Conservation (phyloP, 2,888 invertebrate species). For the Thymelicus acteon region DNA sequence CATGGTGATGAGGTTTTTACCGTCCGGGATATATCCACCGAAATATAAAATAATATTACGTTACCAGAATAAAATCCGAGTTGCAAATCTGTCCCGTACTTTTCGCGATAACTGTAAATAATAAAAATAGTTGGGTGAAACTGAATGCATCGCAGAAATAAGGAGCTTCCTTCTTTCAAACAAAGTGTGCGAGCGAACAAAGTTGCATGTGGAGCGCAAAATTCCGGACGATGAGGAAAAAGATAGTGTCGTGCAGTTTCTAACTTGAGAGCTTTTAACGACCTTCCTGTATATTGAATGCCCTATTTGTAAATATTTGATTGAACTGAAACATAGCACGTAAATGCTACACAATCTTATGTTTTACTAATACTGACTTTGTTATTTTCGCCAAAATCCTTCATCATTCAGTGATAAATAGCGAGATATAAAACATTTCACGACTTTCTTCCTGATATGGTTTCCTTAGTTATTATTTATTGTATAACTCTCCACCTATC, state of each 20-base stretch:
- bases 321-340: not conserved
- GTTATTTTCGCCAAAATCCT: no score
- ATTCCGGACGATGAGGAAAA: constrained; percentile 32
- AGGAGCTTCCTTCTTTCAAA: constrained; percentile 34
- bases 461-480: no score
- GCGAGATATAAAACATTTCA: no score
- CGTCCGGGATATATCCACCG: no score
- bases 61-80: not conserved
- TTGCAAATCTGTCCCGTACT: not conserved
- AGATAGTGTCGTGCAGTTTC: constrained; percentile 34
- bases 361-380: no score
- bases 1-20: no score
- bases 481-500: no score
- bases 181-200: constrained; percentile 34
- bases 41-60: not conserved
- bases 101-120: constrained; percentile 21
- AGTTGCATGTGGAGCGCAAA: constrained; percentile 34
- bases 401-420: no score
- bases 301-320: constrained; percentile 2
- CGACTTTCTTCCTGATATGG: no score
- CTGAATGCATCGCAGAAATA: constrained; percentile 36
- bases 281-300: constrained; percentile 29
- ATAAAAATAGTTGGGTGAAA: constrained; percentile 31
- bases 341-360: not conserved
- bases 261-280: constrained; percentile 34